phyloP scores from a whole-genome alignment of 1,140 invertebrate genomes.

The Colletes latitarsis region DNA sequence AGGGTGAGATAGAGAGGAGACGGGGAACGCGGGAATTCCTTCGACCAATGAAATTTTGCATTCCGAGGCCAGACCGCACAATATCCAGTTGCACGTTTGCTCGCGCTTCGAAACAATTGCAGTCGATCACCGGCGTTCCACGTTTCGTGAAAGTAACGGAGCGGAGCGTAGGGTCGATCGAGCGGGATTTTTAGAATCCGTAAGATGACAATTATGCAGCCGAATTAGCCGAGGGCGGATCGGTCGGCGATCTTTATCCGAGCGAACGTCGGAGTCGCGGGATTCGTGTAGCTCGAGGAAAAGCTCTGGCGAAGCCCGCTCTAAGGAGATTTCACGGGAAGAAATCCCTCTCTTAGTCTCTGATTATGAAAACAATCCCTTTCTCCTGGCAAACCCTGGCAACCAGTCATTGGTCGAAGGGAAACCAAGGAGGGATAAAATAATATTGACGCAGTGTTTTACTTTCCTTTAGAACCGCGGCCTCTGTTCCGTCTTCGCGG shows the following conservation, averaged over 20 bases:
- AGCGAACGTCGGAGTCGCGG: background rate
- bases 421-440: slow-evolving; percentile 24
- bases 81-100: slow-evolving; percentile 26
- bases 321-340: slow-evolving; percentile 17
- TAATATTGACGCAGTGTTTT: slow-evolving; percentile 58
- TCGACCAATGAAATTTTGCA: slow-evolving; percentile 49
- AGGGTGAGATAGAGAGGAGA: background rate
- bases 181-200: too few species aligned
- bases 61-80: slow-evolving; percentile 32
- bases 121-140: background rate
- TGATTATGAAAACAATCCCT: slow-evolving; percentile 61
- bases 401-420: background rate
- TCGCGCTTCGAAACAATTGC: slow-evolving; percentile 20
- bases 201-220: slow-evolving; percentile 17
- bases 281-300: slow-evolving; percentile 28
- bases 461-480: slow-evolving; percentile 31
- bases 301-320: background rate
- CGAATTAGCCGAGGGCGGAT: background rate
- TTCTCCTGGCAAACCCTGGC: background rate
- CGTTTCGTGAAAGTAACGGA: background rate
- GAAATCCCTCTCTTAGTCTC: slow-evolving; percentile 31
- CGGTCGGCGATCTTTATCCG: background rate
- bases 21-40: slow-evolving; percentile 50
- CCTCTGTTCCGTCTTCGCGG: background rate
- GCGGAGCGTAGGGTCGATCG: too few species aligned